Base-by-base conservation (phyloP, 2,888 invertebrate genomes). In the Galerucella nymphaeae region DNA sequence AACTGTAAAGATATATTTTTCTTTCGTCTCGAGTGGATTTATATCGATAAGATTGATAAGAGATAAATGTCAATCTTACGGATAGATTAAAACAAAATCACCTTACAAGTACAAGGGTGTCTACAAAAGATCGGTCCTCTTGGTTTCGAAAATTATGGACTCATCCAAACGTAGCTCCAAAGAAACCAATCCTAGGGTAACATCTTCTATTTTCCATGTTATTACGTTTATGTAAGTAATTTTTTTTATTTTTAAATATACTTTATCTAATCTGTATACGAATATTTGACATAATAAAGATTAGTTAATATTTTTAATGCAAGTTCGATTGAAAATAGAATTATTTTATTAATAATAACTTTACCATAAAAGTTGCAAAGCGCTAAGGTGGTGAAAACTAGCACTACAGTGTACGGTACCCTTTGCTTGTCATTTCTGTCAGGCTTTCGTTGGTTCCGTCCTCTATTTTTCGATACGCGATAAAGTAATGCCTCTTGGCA, bases 1-100 rank as follows among this genome's bases (percentile, higher is more conserved):
- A 55, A 55, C 2, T 10, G 18, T 8, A 9, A 18, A 16, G 0
- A 14, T 11, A 55, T 16, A 55, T 55, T 10, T 55, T 55, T 18
- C 16, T 55, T 55, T 55, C 30, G n/a, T 14, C 30, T 14, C 14
- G 18, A 62, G 42, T 62, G 61, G 61, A 62, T 62, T 42, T 42
- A 16, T 18, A 18, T 13, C 18, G 61, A 62, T 62, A 62, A 62
- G 42, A 62, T 18, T 41, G 61, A 62, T 62, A 62, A 62, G 10
- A 58, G n/a, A 30, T 58, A 58, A 30, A 30, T 58, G 30, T 13
- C 14, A n/a, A 23, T 30, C 30, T 14, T 23, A 30, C 58, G 13
- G 9, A 18, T 20, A 30, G 13, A n/a, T 58, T n/a, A 38, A 38
- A 38, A 8, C 5, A 55, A 58, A 30, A 58, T 3, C 6, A 23